phyloP scores from a whole-genome alignment of 2,888 invertebrate genomes.

The Acronicta aceris region DNA sequence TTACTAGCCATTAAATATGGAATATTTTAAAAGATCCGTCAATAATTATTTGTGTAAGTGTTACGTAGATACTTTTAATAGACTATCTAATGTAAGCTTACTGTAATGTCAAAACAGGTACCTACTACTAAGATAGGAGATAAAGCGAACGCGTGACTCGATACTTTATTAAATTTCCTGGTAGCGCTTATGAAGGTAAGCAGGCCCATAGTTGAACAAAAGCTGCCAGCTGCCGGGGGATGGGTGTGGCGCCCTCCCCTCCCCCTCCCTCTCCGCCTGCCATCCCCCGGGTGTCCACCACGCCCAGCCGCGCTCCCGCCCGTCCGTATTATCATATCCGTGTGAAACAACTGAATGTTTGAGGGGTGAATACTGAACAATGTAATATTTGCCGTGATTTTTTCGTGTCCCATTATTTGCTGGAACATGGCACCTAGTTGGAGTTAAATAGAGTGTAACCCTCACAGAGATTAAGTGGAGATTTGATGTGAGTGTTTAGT shows the following conservation, averaged over 20 bases:
- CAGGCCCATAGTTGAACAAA: slow-evolving; percentile 72
- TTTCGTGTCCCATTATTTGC: slow-evolving; percentile 79
- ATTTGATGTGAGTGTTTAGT: slow-evolving; percentile 76
- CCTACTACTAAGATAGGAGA: slow-evolving; percentile 51
- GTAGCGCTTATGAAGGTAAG: slow-evolving; percentile 74
- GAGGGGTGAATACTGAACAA: slow-evolving; percentile 80
- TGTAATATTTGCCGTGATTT: slow-evolving; percentile 80
- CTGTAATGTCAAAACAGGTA: slow-evolving; percentile 25
- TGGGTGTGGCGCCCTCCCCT: slow-evolving; percentile 71
- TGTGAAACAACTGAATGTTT: slow-evolving; percentile 78
- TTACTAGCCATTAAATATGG: too few species aligned
- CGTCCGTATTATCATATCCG: slow-evolving; percentile 74
- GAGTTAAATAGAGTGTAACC: slow-evolving; percentile 80
- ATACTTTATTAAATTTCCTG: slow-evolving; percentile 76
- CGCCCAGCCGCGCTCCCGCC: slow-evolving; percentile 77
- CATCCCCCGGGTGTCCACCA: slow-evolving; percentile 65
- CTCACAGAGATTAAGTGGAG: slow-evolving; percentile 78
- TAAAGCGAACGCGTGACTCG: slow-evolving; percentile 67
- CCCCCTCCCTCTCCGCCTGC: slow-evolving; percentile 48
- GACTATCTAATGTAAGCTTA: slow-evolving; percentile 1
- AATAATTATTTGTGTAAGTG: too few species aligned
- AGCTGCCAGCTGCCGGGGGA: slow-evolving; percentile 74
- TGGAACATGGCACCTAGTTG: slow-evolving; percentile 70
- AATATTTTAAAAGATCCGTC: too few species aligned
- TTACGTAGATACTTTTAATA: too few species aligned